Evolutionary conservation across 2,113 vertebrate species (phyloP).

Genomic region (Melanostigma gelatinosum): DNA sequence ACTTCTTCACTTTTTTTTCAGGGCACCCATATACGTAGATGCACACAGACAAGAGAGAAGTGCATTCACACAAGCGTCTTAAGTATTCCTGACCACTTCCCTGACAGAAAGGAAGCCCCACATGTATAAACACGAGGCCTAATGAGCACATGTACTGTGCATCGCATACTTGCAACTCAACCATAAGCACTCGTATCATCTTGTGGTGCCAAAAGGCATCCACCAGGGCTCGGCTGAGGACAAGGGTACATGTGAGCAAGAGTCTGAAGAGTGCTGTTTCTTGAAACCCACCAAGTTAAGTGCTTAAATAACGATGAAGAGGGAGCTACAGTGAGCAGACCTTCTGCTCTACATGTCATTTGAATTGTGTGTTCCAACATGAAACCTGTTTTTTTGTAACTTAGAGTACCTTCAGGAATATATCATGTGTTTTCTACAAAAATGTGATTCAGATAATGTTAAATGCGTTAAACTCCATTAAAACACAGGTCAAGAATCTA

Average conservation of each 20-base stretch:
- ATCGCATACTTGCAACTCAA: neutral
- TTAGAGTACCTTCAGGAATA: neutral
- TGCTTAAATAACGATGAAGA: neutral
- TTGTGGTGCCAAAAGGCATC: neutral
- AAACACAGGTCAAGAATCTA: neutral
- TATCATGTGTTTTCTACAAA: neutral
- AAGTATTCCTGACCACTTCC: neutral
- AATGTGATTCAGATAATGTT: neutral
- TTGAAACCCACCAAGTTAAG: neutral
- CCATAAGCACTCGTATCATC: neutral
- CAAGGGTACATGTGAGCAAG: neutral
- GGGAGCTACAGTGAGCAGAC: neutral
- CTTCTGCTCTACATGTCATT: neutral
- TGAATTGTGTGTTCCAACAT: neutral
- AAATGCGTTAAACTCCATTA: neutral
- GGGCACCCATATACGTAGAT: neutral
- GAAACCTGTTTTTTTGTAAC: neutral
- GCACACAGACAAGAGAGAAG: slow-evolving; percentile 1
- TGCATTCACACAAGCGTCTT: neutral
- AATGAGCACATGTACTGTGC: neutral
- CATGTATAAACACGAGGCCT: neutral
- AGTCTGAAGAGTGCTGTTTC: neutral
- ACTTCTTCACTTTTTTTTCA: slow-evolving; percentile 14
- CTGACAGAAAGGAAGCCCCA: neutral
- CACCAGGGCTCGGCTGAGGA: neutral